Evolutionary conservation across 2,888 invertebrate species (phyloP), one percentile per base, ranked within the genome.

Genomic region (Stenoptilia bipunctidactyla): DNA sequence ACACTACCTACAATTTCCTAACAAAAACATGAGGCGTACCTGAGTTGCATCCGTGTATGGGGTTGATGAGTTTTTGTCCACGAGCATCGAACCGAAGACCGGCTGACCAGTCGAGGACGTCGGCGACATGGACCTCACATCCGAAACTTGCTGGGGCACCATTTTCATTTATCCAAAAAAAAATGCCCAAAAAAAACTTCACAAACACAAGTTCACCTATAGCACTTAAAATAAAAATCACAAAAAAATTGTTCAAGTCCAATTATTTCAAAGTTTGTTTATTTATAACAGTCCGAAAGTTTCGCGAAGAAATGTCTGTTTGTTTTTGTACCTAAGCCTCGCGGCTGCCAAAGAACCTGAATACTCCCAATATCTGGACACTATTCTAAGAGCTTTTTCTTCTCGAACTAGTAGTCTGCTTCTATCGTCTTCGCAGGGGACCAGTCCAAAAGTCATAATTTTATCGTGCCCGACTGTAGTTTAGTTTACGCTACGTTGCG

Each of bases 11-110:
- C 30, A 30, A 40, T 41, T 39, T 15, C 35, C 30, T 13, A 27
- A 34, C 44, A 20, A 30, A 15, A 15, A 27, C 27, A 39, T 1
- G 49, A n/a, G 48, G 84, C 89, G 90, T 86, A 95, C 95, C 93
- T 94, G 93, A 58, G 98, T 98, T 48, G 98, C 98, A 87, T 98
- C 98, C 65, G 97, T 94, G 86, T 98, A 98, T 45, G 98, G 98
- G 45, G 97, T 98, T 40, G 90, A 87, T 25, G 97, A 96, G 73
- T 93, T 92, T 79, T 93, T 91, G 85, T 93, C 92, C 75, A 97
- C 92, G 60, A 92, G 87, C 73, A 94, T 92, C 42, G 96, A 97
- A 56, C 97, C 96, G 83, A 97, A 97, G 65, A 92, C 86, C 51
- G 90, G 89, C 54, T 86, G 82, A 58, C 87, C 88, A 70, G 86